Conservation (phyloP, 2,888 invertebrate species). For the Xiphydria camelus region DNA sequence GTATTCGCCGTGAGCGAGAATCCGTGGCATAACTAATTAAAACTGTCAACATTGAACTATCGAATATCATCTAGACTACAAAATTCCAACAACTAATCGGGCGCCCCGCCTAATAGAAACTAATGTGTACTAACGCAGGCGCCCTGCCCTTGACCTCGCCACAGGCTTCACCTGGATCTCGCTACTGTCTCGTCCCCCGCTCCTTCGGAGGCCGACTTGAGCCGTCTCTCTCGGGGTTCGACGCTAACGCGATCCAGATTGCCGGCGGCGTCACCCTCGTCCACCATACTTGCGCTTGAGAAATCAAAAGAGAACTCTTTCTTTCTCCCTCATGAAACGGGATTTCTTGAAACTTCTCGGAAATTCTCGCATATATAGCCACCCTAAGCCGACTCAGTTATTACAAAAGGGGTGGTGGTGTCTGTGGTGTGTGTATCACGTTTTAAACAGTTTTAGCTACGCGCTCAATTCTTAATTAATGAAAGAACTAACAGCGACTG, state of each 20-base stretch:
- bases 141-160: conserved; percentile 36
- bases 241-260: conserved; percentile 31
- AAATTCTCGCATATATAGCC: not conserved
- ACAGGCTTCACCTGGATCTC: not conserved
- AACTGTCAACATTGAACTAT: conserved; percentile 53
- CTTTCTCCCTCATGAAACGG: not conserved
- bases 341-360: not conserved
- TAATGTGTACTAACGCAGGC: conserved; percentile 56
- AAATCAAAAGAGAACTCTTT: no score
- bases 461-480: conserved; percentile 5
- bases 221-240: not conserved
- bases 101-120: conserved; percentile 47
- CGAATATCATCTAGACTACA: conserved; percentile 49
- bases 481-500: conserved; percentile 10
- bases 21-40: conserved; percentile 34
- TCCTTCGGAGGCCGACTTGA: no score
- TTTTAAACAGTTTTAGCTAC: not conserved
- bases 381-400: no score
- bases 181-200: not conserved
- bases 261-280: conserved; percentile 43
- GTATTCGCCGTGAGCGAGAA: not conserved
- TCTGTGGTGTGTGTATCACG: no score
- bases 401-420: no score
- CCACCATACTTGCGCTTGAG: conserved; percentile 19
- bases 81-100: conserved; percentile 54